Evolutionary conservation across 2,797 vertebrate species (phyloP), one percentile per base, ranked within the genome.

Genomic region (Orientallactaga sibirica): DNA sequence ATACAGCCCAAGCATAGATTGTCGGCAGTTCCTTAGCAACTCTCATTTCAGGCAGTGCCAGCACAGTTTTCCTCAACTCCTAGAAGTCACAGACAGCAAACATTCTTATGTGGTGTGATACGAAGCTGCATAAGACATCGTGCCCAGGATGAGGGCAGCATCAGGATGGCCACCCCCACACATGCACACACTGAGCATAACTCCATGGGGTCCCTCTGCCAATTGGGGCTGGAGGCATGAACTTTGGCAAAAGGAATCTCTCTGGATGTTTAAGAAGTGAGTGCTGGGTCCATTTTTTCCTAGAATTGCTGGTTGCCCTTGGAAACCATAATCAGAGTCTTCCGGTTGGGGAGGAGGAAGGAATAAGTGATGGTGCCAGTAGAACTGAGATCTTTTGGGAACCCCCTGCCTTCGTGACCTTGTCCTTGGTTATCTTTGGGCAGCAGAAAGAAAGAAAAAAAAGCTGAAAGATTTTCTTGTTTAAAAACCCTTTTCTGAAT

Each of bases 341-440:
- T 79, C 86, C 95, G 92, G 62, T 55, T 58, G 78, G 58, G 20
- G 95, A 97, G 95, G 77, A 92, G 79, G 91, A 94, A 93, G 86
- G 82, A 87, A 84, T 94, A 77, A 88, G 88, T 0, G 0, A 37
- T 0, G 2, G 27, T 58, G 61, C 79, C 68, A 52, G 7, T 29
- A 27, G 37, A 76, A 48, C 90, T 48, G 90, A 91, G 85, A 82
- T 88, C 95, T 96, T 88, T 96, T 97, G 97, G 94, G 96, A 97
- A 97, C 96, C 88, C 91, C 97, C 94, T 91, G 6, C 94, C 88
- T 80, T 96, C 94, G 81, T 96, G 97, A 58, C 94, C 62, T 93
- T 97, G 94, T 98, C 97, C 93, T 96, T 95, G 93, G 93, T 97
- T 48, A 48, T 97, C 86, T 95, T 66, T 94, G 89, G 87, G 97